phyloP scores from a whole-genome alignment of 2,888 invertebrate species.

The Drosophila neutralis region DNA sequence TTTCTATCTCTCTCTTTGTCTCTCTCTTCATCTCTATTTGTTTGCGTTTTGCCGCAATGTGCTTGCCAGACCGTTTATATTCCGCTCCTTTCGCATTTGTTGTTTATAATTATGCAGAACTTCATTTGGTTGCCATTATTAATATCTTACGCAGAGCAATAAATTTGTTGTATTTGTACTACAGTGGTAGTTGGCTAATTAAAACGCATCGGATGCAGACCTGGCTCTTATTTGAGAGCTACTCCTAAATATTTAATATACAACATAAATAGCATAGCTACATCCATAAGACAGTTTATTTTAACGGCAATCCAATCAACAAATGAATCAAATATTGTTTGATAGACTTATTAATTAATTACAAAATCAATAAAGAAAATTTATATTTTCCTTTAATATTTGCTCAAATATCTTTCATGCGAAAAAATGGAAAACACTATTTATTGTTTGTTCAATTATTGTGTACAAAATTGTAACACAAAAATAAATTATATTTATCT shows the following conservation, averaged over 20 bases:
- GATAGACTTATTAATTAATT: neutral
- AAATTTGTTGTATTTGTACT: slow-evolving; percentile 23
- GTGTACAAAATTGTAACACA: neutral
- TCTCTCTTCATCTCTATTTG: slow-evolving; percentile 7
- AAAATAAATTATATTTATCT: neutral
- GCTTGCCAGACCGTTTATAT: slow-evolving; percentile 35
- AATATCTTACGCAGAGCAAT: slow-evolving; percentile 14
- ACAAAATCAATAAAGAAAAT: neutral
- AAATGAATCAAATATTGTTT: neutral
- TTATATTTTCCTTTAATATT: neutral
- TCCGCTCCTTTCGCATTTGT: slow-evolving; percentile 47
- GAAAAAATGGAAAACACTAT: neutral
- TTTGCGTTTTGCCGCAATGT: slow-evolving; percentile 63
- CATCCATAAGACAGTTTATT: neutral
- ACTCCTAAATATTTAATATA: neutral
- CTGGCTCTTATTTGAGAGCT: neutral
- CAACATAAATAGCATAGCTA: neutral
- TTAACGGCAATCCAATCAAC: neutral
- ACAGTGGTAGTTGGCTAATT: neutral
- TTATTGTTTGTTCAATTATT: neutral
- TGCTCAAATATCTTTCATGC: neutral
- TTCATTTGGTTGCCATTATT: slow-evolving; percentile 32
- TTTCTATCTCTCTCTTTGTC: neutral
- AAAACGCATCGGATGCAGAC: neutral
- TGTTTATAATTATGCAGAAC: slow-evolving; percentile 61